phyloP scores from a whole-genome alignment of 1,140 invertebrate genomes.

The Leptinotarsa texana region DNA sequence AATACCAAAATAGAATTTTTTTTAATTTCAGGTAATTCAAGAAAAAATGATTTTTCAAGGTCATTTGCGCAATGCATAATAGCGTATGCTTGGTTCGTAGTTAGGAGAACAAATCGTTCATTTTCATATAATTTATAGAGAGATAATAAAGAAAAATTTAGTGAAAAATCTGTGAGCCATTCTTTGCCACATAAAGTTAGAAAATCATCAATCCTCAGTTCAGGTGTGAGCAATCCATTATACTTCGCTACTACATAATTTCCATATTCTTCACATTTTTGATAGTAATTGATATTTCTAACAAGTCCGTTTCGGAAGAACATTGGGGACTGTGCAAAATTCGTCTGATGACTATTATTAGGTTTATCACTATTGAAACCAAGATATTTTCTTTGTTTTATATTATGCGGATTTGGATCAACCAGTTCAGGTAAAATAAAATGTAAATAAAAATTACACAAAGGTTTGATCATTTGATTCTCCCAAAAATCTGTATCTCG shows the following conservation, averaged over 20 bases:
- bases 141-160: not conserved
- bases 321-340: not conserved
- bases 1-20: not conserved
- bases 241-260: slow-evolving; percentile 23
- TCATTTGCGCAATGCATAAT: slow-evolving; percentile 8
- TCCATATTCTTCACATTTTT: slow-evolving; percentile 5
- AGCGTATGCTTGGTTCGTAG: not conserved
- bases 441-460: slow-evolving; percentile 18
- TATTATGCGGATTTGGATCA: not conserved
- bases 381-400: not conserved
- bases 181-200: not conserved
- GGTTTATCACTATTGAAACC: not conserved
- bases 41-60: not conserved
- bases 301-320: slow-evolving; percentile 22
- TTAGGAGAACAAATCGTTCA: not conserved
- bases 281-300: slow-evolving; percentile 19
- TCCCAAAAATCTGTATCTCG: slow-evolving; percentile 20
- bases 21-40: slow-evolving; percentile 4
- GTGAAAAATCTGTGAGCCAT: slow-evolving; percentile 14
- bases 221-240: not conserved
- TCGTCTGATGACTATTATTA: not conserved
- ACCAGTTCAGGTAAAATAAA: slow-evolving; percentile 15
- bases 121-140: not conserved
- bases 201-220: slow-evolving; percentile 10
- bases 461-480: slow-evolving; percentile 14